Conservation (phyloP, 2,797 vertebrate species). For the Falco columbarius region DNA sequence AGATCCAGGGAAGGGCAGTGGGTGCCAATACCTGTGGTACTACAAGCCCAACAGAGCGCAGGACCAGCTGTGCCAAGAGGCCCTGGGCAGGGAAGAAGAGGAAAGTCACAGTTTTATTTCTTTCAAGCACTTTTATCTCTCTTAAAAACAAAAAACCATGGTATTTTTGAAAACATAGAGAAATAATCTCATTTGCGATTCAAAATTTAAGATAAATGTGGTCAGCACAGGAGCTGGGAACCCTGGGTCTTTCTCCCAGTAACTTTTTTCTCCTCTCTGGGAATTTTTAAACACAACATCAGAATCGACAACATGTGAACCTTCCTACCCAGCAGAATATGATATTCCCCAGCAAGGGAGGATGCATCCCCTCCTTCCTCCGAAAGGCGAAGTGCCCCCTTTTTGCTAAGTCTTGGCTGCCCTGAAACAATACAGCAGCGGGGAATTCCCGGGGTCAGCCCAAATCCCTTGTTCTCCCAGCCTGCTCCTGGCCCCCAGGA, state of each 20-base stretch:
- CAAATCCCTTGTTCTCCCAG: slow-evolving; percentile 18
- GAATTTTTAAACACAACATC: neutral
- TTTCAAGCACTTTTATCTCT: neutral
- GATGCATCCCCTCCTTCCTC: neutral
- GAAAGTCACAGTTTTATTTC: neutral
- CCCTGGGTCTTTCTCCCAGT: neutral
- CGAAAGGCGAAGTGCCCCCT: neutral
- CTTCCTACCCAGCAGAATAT: neutral
- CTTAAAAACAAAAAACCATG: rapidly evolving
- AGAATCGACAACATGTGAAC: rapidly evolving
- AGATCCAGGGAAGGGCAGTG: neutral
- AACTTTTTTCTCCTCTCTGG: neutral
- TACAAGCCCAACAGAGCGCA: neutral
- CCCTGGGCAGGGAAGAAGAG: neutral
- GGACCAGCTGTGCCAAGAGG: too few species aligned
- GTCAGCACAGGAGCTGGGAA: neutral
- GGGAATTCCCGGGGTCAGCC: neutral
- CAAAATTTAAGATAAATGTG: rapidly evolving
- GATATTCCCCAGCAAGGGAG: neutral
- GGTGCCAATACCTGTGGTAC: neutral
- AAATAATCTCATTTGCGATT: neutral
- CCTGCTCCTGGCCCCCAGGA: neutral
- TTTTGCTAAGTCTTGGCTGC: neutral
- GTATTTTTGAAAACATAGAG: neutral
- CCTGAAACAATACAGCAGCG: neutral